phyloP scores from a whole-genome alignment of 2,797 vertebrate genomes.

The Ceryle rudis region DNA sequence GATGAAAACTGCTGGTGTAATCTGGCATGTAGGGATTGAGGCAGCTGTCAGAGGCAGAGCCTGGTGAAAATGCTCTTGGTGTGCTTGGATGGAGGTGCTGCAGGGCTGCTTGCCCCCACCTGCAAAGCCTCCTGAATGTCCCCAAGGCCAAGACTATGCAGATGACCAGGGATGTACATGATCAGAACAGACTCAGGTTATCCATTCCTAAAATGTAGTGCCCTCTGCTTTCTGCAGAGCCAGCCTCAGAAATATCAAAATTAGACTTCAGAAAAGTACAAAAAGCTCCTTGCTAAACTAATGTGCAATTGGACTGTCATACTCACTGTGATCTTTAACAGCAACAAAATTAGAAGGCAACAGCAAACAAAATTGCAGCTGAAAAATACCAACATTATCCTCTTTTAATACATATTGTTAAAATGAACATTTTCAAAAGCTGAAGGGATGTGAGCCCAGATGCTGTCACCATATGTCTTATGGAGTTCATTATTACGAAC shows the following conservation, averaged over 20 bases:
- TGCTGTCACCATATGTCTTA: conserved; percentile 42
- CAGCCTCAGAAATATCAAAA: conserved; percentile 22
- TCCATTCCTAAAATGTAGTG: background rate
- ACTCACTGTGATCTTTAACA: conserved; percentile 27
- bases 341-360: conserved; percentile 15
- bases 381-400: conserved; percentile 40
- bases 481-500: conserved; percentile 47
- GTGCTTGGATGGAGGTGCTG: background rate
- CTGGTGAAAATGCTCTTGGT: background rate
- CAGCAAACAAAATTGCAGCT: background rate
- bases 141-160: background rate
- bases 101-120: accelerated
- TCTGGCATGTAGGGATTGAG: background rate
- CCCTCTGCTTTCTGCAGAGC: background rate
- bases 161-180: background rate
- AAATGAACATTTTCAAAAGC: conserved; percentile 53
- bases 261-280: background rate
- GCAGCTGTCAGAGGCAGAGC: background rate
- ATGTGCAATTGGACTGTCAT: conserved; percentile 1
- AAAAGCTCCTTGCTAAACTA: conserved; percentile 16
- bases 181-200: background rate
- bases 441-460: conserved; percentile 30
- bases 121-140: background rate
- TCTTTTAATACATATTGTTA: conserved; percentile 50
- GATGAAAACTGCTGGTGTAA: background rate